Evolutionary conservation across 2,797 vertebrate species (phyloP).

Genomic region (Ptychadena robeensis): DNA sequence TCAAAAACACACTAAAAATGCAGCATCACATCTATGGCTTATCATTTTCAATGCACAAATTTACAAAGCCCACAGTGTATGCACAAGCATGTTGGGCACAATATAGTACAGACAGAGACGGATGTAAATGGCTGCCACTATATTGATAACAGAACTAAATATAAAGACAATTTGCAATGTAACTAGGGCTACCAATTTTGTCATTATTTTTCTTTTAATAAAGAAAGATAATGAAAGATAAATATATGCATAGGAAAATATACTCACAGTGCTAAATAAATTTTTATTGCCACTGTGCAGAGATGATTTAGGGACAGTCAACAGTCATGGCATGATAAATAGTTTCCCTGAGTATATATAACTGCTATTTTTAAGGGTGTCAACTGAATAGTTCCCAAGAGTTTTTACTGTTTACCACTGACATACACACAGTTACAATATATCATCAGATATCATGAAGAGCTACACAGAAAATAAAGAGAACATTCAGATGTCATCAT

Average conservation of each 20-base stretch:
- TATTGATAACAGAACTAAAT: no score
- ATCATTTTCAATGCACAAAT: no score
- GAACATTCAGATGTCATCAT: neutral
- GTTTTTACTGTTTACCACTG: neutral
- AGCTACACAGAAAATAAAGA: neutral
- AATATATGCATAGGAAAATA: neutral
- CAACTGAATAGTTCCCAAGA: neutral
- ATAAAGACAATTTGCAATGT: no score
- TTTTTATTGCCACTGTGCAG: neutral
- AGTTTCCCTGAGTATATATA: neutral
- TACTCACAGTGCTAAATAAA: neutral
- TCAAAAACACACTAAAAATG: no score
- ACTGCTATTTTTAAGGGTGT: neutral
- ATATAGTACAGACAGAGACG: no score
- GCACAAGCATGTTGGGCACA: no score
- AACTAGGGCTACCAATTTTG: no score
- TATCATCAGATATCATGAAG: neutral
- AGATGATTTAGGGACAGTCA: neutral
- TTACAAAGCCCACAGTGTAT: no score
- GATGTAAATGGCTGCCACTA: no score
- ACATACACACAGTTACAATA: neutral
- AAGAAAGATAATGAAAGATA: no score
- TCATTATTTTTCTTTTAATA: no score
- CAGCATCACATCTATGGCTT: no score
- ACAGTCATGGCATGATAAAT: neutral